These are phyloP conservation scores for Alligator mississippiensis DNA, from an alignment of 2,113 vertebrate species.

Conservation along the genomic window DNA sequence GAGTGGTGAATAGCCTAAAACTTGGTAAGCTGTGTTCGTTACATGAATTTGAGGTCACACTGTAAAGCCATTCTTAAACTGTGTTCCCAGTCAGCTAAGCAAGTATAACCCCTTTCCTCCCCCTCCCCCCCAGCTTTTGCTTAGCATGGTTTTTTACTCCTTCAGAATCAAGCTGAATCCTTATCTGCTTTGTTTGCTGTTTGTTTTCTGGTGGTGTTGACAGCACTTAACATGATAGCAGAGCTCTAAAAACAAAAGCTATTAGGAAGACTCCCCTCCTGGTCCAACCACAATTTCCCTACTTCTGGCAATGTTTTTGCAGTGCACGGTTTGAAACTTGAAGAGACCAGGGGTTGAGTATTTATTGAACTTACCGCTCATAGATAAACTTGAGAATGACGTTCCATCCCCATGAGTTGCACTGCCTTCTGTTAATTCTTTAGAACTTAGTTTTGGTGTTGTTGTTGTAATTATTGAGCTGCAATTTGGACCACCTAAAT, in stretches of 20 bases:
- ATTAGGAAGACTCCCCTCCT: background rate
- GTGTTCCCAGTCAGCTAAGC: background rate
- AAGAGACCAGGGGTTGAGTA: too few relatives aligned
- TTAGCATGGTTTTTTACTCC: too few relatives aligned
- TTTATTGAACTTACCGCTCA: fast-evolving
- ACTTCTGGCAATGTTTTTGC: background rate
- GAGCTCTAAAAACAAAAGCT: background rate
- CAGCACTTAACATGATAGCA: background rate
- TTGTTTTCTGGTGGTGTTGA: background rate
- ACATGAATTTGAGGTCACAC: background rate
- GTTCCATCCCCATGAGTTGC: background rate
- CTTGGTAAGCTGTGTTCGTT: background rate
- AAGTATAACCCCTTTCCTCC: background rate
- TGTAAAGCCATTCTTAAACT: background rate
- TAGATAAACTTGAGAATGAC: background rate
- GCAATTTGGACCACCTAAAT: slow-evolving; percentile 43
- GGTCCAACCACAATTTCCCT: background rate
- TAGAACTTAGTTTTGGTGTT: background rate
- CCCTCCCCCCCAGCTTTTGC: background rate
- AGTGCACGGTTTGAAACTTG: background rate
- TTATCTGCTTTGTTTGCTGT: background rate
- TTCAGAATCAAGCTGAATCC: background rate
- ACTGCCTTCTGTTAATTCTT: background rate
- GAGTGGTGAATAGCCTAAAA: background rate
- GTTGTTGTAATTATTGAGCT: background rate